Evolutionary conservation across 2,113 vertebrate species (phyloP).

Genomic region (Spizaetus ornatus): DNA sequence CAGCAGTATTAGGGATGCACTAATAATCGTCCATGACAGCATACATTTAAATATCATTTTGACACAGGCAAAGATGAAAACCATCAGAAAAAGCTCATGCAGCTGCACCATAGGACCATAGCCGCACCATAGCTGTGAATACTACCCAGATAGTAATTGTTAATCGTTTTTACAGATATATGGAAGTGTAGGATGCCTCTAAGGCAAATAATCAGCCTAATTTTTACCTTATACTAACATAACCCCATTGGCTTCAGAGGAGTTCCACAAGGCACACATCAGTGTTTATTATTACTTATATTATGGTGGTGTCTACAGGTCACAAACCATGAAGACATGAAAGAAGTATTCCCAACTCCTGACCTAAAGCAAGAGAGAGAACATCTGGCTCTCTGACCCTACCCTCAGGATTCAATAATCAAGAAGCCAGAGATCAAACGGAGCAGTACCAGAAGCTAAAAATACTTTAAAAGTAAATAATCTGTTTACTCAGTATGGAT

Average conservation of each 20-base stretch:
- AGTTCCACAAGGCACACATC: not conserved
- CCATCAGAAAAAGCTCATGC: not conserved
- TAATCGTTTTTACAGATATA: not conserved
- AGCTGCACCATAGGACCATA: not conserved
- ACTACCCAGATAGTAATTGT: not conserved
- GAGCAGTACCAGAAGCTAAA: not conserved
- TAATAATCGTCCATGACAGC: not conserved
- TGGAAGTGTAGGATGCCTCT: not conserved
- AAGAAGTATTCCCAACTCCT: not conserved
- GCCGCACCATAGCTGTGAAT: not conserved
- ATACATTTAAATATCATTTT: not conserved
- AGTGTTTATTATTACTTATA: conserved; percentile 20
- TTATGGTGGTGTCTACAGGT: not conserved
- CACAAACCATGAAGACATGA: conserved; percentile 27
- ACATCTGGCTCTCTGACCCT: conserved; percentile 20
- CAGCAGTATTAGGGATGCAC: not conserved
- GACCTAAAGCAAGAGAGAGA: not conserved
- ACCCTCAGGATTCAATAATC: conserved; percentile 21
- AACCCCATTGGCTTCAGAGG: not conserved
- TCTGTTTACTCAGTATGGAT: not conserved
- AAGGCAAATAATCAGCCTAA: not conserved
- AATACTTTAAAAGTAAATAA: conserved; percentile 7
- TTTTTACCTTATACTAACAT: conserved; percentile 7
- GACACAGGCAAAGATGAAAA: not conserved
- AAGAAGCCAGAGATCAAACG: conserved; percentile 11